phyloP scores from a whole-genome alignment of 2,888 invertebrate genomes.

The Lepidocyrtinus sp. region DNA sequence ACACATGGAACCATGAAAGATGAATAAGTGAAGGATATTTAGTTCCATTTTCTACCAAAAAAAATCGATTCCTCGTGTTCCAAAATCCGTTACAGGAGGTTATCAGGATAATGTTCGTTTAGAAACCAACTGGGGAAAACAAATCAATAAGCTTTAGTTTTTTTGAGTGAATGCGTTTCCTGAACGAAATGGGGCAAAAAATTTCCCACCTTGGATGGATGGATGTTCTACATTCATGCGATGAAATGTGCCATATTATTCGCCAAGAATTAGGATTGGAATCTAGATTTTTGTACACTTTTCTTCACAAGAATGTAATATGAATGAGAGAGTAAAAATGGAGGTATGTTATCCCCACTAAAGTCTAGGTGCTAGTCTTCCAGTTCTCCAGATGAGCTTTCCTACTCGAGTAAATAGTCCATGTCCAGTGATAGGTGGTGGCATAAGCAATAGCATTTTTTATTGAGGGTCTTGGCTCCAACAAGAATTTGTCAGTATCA shows the following conservation, averaged over 20 bases:
- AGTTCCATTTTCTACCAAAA: not conserved
- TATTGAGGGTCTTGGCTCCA: not conserved
- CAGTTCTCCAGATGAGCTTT: too few species aligned
- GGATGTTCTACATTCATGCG: not conserved
- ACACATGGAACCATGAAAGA: too few species aligned
- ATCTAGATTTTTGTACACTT: too few species aligned
- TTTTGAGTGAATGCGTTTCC: not conserved
- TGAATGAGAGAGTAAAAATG: too few species aligned
- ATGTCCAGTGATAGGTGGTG: not conserved
- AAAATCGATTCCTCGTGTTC: not conserved
- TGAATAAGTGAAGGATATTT: not conserved
- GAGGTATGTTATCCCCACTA: too few species aligned
- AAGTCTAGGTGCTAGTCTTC: too few species aligned
- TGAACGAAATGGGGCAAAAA: not conserved
- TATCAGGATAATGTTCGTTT: not conserved
- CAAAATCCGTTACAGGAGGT: not conserved
- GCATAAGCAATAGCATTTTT: conserved; percentile 30
- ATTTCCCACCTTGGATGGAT: not conserved
- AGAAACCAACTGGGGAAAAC: not conserved
- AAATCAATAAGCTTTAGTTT: not conserved
- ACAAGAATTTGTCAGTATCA: conserved; percentile 37
- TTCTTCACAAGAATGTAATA: too few species aligned
- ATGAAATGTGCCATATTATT: not conserved
- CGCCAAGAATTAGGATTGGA: too few species aligned
- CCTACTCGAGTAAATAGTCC: too few species aligned